Conservation (phyloP, 2,797 vertebrate species). For the Ficedula albicollis region DNA sequence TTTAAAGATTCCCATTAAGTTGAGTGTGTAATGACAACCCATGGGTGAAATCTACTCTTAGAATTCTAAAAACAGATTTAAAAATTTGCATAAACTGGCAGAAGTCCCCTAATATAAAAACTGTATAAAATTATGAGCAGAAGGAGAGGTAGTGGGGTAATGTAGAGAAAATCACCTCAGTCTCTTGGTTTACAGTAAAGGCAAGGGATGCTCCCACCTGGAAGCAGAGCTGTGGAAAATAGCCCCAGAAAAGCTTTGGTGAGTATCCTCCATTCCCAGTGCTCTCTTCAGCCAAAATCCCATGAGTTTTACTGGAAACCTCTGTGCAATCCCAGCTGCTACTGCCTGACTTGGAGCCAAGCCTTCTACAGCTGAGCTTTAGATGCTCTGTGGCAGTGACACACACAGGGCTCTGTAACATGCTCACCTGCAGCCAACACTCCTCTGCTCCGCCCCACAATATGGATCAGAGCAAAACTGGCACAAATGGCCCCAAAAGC, state of each 20-base stretch:
- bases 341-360: neutral
- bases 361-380: neutral
- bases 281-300: neutral
- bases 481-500: rapidly evolving
- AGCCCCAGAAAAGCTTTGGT: neutral
- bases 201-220: neutral
- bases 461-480: rapidly evolving
- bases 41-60: neutral
- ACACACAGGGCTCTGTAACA: neutral
- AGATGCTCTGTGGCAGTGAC: neutral
- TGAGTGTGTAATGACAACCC: neutral
- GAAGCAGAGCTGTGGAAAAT: neutral
- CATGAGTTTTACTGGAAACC: neutral
- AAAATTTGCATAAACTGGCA: neutral
- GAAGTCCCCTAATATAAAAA: neutral
- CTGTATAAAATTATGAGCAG: neutral
- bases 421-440: neutral
- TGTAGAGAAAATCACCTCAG: neutral
- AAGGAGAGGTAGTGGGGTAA: neutral
- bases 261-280: neutral
- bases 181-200: neutral
- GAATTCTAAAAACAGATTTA: neutral
- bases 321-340: neutral
- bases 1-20: neutral
- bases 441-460: neutral